Percentiles rank a stretch among this genome's conserved stretches.
These are phyloP conservation scores for Percina caprodes DNA, from an alignment of 2,113 vertebrate genomes.

Conservation along the genomic window DNA sequence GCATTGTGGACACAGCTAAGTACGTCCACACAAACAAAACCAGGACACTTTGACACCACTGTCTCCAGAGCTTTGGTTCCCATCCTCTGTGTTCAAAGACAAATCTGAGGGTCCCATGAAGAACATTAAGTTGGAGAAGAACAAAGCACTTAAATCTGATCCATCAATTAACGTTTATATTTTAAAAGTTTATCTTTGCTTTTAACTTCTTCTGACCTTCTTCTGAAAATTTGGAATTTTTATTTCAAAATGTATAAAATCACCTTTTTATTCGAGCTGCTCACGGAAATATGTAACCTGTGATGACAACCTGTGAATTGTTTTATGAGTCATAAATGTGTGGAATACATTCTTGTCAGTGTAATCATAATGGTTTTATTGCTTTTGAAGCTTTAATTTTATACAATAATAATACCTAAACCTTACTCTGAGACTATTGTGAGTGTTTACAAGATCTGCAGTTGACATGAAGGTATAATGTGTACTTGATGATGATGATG, in stretches of 20 bases:
- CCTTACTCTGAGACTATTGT: background rate
- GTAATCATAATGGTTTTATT: background rate
- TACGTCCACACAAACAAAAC: constrained; percentile 64
- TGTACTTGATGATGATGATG: constrained; percentile 1
- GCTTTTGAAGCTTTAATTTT: constrained; percentile 1
- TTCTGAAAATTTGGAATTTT: background rate
- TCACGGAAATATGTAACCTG: background rate
- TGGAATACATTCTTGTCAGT: background rate
- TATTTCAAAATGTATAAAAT: no score
- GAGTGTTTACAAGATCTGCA: background rate
- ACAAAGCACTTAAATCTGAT: background rate
- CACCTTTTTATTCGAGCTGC: background rate
- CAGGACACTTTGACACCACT: background rate
- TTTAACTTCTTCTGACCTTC: background rate
- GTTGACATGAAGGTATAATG: background rate
- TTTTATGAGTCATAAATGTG: background rate
- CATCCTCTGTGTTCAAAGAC: background rate
- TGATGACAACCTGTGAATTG: no score
- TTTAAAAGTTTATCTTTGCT: background rate
- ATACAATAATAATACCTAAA: background rate
- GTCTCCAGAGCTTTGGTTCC: background rate
- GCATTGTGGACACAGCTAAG: constrained; percentile 70
- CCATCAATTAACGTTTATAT: background rate
- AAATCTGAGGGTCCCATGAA: background rate
- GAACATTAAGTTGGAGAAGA: background rate